phyloP scores from a whole-genome alignment of 2,888 invertebrate genomes.

The Drosophila subquinaria region DNA sequence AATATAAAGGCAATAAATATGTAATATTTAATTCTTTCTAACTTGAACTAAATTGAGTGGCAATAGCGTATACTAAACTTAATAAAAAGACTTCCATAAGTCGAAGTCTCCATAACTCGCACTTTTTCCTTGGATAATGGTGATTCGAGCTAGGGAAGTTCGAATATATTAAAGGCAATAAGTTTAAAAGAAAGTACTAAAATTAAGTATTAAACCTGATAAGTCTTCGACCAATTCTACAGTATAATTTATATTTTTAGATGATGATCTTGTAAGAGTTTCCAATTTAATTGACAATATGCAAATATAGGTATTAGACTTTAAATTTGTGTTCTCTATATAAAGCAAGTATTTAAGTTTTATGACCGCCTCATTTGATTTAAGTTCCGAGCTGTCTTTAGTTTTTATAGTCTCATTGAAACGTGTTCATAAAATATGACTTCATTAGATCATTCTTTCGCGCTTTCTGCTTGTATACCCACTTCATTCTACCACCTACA shows the following conservation, averaged over 20 bases:
- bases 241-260: not conserved
- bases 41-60: no score
- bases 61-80: no score
- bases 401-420: constrained; percentile 1
- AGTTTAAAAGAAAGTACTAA: no score
- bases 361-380: not conserved
- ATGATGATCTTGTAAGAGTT: not conserved
- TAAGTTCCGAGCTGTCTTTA: not conserved
- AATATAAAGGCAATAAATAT: no score
- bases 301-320: not conserved
- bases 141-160: no score
- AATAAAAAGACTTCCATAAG: no score
- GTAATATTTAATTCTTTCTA: no score
- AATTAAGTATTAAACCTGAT: no score
- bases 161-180: no score
- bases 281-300: not conserved
- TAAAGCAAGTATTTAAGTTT: constrained; percentile 4
- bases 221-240: no score
- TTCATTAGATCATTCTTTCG: not conserved
- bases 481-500: not conserved
- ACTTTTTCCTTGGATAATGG: no score
- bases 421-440: not conserved
- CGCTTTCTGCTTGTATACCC: constrained; percentile 1
- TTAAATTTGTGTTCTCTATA: not conserved
- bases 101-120: no score